These are phyloP conservation scores for Lineus longissimus DNA, from an alignment of 1,140 invertebrate species.

Conservation along the genomic window DNA sequence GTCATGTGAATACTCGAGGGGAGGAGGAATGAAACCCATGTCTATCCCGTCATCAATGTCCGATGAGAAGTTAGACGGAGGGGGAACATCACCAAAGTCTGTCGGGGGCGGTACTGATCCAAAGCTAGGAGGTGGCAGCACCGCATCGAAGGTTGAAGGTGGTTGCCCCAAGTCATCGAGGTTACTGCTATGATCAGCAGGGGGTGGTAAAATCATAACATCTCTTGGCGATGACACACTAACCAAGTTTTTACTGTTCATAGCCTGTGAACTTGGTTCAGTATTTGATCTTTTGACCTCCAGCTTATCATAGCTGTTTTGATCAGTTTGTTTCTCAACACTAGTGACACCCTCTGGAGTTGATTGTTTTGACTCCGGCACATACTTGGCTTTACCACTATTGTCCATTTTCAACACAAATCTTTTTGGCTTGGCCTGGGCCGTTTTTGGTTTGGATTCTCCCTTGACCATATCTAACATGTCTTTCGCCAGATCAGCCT, in stretches of 20 bases:
- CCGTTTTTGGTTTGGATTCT: neutral
- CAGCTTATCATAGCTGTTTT: neutral
- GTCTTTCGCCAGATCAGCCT: too few species aligned
- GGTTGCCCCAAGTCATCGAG: neutral
- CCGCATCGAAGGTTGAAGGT: neutral
- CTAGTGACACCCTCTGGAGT: neutral
- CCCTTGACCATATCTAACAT: too few species aligned
- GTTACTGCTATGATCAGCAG: neutral
- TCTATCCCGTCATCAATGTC: neutral
- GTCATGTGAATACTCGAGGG: neutral
- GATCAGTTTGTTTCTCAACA: too few species aligned
- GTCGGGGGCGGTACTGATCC: neutral
- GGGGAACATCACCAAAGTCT: neutral
- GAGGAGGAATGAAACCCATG: slow-evolving; percentile 12
- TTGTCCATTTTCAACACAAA: slow-evolving; percentile 9
- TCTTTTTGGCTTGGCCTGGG: neutral
- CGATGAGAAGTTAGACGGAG: neutral
- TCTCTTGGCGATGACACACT: neutral
- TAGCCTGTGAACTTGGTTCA: too few species aligned
- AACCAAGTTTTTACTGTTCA: neutral
- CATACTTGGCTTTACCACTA: neutral
- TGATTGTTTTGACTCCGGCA: neutral
- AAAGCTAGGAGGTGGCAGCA: neutral
- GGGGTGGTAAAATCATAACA: neutral
- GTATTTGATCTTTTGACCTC: neutral